phyloP scores from a whole-genome alignment of 2,113 vertebrate genomes.

The Heterocephalus glaber region DNA sequence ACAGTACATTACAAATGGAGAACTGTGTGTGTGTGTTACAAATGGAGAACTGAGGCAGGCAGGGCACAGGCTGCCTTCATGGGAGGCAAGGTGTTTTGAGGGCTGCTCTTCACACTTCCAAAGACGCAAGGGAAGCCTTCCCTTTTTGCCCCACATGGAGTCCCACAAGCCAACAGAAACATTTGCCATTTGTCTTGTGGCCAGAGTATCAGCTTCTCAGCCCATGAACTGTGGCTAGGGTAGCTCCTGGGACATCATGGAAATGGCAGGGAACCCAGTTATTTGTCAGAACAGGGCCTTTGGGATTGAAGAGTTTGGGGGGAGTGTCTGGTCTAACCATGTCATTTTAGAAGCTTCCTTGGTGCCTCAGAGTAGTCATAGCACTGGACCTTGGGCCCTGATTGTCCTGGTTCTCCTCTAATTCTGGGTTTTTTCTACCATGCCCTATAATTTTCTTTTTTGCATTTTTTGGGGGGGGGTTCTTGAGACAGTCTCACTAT shows the following conservation, averaged over 20 bases:
- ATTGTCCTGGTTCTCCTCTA: neutral
- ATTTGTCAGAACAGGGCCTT: neutral
- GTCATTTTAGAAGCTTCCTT: neutral
- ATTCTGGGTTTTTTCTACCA: neutral
- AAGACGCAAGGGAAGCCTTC: neutral
- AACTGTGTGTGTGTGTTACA: neutral
- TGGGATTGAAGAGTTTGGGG: neutral
- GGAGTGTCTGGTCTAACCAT: neutral
- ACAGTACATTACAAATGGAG: neutral
- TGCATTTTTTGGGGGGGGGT: neutral
- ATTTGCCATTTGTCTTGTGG: neutral
- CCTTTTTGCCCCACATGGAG: neutral
- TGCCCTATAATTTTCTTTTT: neutral
- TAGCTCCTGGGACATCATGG: neutral
- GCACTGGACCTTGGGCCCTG: neutral
- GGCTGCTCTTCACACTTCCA: neutral
- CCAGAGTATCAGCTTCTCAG: neutral
- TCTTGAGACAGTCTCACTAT: neutral
- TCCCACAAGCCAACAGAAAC: neutral
- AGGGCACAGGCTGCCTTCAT: neutral
- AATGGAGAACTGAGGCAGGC: neutral
- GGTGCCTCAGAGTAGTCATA: neutral
- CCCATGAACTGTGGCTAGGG: neutral
- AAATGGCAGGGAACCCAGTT: neutral
- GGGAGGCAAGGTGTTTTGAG: neutral